These are phyloP conservation scores for Keiferia lycopersicella DNA, from an alignment of 2,888 invertebrate genomes.

Conservation along the genomic window DNA sequence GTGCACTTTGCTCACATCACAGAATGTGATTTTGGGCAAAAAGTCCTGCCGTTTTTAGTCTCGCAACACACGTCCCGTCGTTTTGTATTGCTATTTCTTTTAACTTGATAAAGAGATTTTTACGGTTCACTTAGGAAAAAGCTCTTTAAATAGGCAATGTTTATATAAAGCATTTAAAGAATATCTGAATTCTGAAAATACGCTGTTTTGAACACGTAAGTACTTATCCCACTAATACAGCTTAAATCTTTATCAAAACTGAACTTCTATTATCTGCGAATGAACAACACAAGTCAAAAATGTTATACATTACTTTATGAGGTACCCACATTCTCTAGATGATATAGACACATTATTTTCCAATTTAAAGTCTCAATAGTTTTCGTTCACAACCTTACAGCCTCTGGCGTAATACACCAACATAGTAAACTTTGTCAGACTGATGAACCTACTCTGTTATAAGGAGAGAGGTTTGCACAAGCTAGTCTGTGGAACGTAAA, in stretches of 20 bases:
- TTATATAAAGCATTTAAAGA: neutral
- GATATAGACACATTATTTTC: too few species aligned
- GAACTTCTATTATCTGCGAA: too few species aligned
- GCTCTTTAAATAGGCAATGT: neutral
- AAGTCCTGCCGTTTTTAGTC: slow-evolving; percentile 31
- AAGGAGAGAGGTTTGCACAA: neutral
- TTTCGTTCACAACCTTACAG: neutral
- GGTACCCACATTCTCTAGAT: too few species aligned
- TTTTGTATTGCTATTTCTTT: slow-evolving; percentile 14
- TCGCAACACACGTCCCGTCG: slow-evolving; percentile 4
- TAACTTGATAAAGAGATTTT: neutral
- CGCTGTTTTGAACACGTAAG: too few species aligned
- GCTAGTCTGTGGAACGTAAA: slow-evolving; percentile 4
- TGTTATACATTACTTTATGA: too few species aligned
- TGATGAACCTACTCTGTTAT: neutral
- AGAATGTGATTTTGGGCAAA: slow-evolving; percentile 37
- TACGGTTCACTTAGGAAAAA: neutral
- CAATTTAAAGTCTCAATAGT: too few species aligned
- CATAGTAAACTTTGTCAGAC: neutral
- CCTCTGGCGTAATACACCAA: neutral
- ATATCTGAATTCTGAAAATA: too few species aligned
- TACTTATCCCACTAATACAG: too few species aligned
- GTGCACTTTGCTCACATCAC: slow-evolving; percentile 38
- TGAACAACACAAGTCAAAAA: too few species aligned
- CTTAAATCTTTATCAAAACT: too few species aligned